Evolutionary conservation across 1,140 invertebrate species (phyloP).

Genomic region (Drosophila saltans): DNA sequence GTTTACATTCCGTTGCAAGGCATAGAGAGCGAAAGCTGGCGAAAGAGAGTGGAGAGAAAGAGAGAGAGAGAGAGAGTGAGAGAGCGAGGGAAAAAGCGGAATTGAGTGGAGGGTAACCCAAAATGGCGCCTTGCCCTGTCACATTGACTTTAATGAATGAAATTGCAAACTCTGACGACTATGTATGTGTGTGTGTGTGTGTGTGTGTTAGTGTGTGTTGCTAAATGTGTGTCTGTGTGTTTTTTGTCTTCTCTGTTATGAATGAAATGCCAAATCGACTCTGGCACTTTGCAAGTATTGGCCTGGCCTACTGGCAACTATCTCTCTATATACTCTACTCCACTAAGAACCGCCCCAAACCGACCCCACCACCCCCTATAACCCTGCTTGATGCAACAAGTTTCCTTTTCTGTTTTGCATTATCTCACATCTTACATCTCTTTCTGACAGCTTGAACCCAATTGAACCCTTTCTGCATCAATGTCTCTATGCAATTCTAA

Average conservation of each 20-base stretch:
- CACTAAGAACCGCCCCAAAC: too few relatives aligned
- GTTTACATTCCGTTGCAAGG: constrained; percentile 19
- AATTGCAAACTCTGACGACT: constrained; percentile 40
- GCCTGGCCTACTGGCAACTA: background rate
- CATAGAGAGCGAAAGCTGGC: background rate
- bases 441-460: background rate
- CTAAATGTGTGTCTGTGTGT: constrained; percentile 9
- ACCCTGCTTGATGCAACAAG: constrained; percentile 41
- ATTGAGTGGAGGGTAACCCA: constrained; percentile 19
- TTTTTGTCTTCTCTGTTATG: constrained; percentile 41
- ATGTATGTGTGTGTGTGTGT: constrained; percentile 7
- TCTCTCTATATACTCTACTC: background rate
- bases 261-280: constrained; percentile 63
- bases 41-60: background rate
- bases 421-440: constrained; percentile 9
- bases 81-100: constrained; percentile 8
- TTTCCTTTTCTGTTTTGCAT: constrained; percentile 25
- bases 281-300: constrained; percentile 15
- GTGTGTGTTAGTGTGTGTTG: constrained; percentile 7
- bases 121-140: constrained; percentile 31
- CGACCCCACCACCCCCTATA: too few relatives aligned
- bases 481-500: background rate
- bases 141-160: constrained; percentile 70
- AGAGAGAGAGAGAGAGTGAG: background rate
- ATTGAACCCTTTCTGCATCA: background rate